Percentiles rank a stretch among this genome's conserved stretches.
Conservation (phyloP, 2,113 vertebrate species). For the Cariama cristata region DNA sequence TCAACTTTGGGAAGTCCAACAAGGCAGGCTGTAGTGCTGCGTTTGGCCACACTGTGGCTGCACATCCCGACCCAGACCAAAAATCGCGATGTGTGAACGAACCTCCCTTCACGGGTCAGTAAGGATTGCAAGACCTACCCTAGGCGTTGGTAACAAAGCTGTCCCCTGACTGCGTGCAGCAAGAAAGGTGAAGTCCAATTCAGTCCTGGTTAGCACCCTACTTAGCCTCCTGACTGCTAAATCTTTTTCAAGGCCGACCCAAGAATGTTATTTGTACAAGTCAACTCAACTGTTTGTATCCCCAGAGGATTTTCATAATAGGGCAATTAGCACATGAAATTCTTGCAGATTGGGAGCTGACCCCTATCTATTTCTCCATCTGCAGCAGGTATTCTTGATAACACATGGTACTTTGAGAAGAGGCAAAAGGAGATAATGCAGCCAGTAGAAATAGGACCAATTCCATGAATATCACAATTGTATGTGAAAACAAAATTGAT, state of each 20-base stretch:
- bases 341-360: not conserved
- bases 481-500: not conserved
- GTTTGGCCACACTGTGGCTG: conserved; percentile 23
- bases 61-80: not conserved
- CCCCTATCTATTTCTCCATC: not conserved
- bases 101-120: not conserved
- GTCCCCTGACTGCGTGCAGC: not conserved
- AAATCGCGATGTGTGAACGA: fast-evolving
- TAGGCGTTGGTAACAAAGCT: not conserved
- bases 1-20: not conserved
- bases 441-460: not conserved
- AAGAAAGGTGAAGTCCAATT: not conserved
- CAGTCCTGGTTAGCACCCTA: not conserved
- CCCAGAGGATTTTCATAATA: not conserved
- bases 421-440: not conserved
- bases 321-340: not conserved
- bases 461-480: not conserved
- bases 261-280: not conserved
- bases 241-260: not conserved
- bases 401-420: not conserved
- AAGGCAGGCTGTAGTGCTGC: not conserved
- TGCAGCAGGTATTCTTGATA: not conserved
- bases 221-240: not conserved
- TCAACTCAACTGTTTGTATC: not conserved
- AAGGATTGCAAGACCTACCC: not conserved